Evolutionary conservation across 2,888 invertebrate species (phyloP).

Genomic region (Perizoma flavofasciatum): DNA sequence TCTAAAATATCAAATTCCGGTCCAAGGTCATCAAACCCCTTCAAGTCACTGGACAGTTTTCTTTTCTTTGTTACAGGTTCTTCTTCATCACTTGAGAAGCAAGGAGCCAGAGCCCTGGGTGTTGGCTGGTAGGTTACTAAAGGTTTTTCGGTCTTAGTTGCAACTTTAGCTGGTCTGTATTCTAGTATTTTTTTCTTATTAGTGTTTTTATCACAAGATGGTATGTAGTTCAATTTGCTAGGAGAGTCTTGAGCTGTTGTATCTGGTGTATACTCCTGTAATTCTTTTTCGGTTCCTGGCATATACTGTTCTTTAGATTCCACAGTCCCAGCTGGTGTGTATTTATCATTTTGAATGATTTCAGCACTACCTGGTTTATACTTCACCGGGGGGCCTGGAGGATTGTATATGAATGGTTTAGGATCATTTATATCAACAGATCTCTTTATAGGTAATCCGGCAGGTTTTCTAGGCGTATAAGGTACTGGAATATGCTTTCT

Average conservation of each 20-base stretch:
- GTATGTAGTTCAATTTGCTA: slow-evolving; percentile 69
- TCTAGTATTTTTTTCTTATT: slow-evolving; percentile 73
- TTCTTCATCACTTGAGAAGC: slow-evolving; percentile 81
- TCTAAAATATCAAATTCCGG: slow-evolving; percentile 80
- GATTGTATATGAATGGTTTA: slow-evolving; percentile 72
- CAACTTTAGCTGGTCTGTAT: slow-evolving; percentile 72
- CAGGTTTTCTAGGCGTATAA: slow-evolving; percentile 78
- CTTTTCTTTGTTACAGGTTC: slow-evolving; percentile 69
- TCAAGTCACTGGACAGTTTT: slow-evolving; percentile 68
- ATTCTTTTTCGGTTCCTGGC: slow-evolving; percentile 66
- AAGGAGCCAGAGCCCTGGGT: slow-evolving; percentile 71
- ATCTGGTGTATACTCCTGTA: slow-evolving; percentile 69
- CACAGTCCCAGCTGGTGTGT: slow-evolving; percentile 67
- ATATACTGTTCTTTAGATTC: slow-evolving; percentile 71
- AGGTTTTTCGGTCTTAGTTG: slow-evolving; percentile 53
- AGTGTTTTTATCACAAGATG: slow-evolving; percentile 70
- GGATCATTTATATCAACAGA: slow-evolving; percentile 65
- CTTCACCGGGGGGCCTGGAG: slow-evolving; percentile 56
- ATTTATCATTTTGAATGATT: slow-evolving; percentile 63
- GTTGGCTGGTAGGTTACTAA: slow-evolving; percentile 75
- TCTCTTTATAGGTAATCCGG: slow-evolving; percentile 63
- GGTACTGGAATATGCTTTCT: slow-evolving; percentile 80
- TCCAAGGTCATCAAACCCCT: slow-evolving; percentile 75
- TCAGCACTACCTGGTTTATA: slow-evolving; percentile 73
- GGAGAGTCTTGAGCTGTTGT: slow-evolving; percentile 50